Evolutionary conservation across 2,888 invertebrate genomes (phyloP).

Genomic region (Drosophila niveifrons): DNA sequence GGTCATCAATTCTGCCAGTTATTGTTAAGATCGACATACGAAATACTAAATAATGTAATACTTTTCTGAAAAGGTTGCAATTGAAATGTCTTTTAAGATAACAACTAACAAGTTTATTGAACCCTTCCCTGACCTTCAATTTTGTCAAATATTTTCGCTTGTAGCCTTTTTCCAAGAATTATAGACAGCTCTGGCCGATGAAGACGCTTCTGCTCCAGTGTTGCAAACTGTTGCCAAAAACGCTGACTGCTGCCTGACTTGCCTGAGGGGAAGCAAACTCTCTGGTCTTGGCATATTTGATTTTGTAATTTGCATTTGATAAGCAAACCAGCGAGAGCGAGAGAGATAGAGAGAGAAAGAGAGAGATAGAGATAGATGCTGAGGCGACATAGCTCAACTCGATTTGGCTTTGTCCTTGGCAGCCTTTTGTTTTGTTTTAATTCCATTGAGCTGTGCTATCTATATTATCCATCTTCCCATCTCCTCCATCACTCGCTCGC

Average conservation of each 20-base stretch:
- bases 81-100: too few species aligned
- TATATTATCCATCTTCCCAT: constrained; percentile 51
- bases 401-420: constrained; percentile 57
- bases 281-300: constrained; percentile 71
- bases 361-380: not conserved
- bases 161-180: not conserved
- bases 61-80: too few species aligned
- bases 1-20: too few species aligned
- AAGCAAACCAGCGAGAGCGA: constrained; percentile 40
- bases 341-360: too few species aligned
- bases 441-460: constrained; percentile 73
- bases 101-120: too few species aligned
- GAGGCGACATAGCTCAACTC: constrained; percentile 48
- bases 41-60: too few species aligned
- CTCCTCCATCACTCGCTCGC: not conserved
- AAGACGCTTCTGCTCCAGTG: not conserved
- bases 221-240: constrained; percentile 52
- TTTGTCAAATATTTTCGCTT: not conserved
- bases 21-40: too few species aligned
- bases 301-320: constrained; percentile 76
- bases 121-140: too few species aligned
- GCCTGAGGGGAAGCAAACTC: constrained; percentile 38
- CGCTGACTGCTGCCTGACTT: constrained; percentile 26
- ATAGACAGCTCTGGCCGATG: not conserved
- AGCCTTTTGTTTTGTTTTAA: constrained; percentile 75